A percentile compares a stretch with the other conserved stretches of the same genome.
Conservation (phyloP, 2,113 vertebrate genomes). For the Addax nasomaculatus region DNA sequence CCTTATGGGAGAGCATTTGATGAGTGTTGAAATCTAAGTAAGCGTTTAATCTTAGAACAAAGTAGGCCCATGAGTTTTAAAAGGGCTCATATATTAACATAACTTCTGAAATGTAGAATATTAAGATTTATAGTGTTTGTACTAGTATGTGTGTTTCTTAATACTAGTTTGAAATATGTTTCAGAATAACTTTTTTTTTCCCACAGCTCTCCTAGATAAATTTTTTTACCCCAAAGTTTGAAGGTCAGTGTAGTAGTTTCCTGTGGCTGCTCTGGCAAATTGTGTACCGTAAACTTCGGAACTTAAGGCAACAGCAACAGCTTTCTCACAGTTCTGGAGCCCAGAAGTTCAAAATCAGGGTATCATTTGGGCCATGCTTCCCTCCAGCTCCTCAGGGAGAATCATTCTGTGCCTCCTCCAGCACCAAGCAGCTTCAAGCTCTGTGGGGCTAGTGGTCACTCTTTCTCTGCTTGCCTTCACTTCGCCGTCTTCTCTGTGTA, state of each 20-base stretch:
- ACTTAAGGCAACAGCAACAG: not conserved
- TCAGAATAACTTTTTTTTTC: not conserved
- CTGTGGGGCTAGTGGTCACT: not conserved
- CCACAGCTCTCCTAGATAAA: not conserved
- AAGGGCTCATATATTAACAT: not conserved
- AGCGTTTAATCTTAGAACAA: not conserved
- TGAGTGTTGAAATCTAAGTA: not conserved
- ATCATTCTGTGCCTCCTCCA: not conserved
- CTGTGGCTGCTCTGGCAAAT: not conserved
- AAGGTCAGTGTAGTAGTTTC: not conserved
- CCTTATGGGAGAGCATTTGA: not conserved
- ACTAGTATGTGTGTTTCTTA: not conserved
- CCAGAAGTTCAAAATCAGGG: not conserved
- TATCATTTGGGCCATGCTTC: not conserved
- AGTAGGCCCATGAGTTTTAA: not conserved
- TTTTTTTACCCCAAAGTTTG: not conserved
- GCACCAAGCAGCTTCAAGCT: not conserved
- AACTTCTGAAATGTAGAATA: not conserved
- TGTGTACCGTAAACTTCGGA: not conserved
- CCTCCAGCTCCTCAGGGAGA: not conserved
- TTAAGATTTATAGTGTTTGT: not conserved
- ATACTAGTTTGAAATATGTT: not conserved
- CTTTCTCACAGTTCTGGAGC: not conserved
- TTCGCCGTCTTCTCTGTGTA: not conserved
- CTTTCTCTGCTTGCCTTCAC: not conserved